Evolutionary conservation across 2,888 invertebrate species (phyloP).

Genomic region (Cryptocephalus primarius): DNA sequence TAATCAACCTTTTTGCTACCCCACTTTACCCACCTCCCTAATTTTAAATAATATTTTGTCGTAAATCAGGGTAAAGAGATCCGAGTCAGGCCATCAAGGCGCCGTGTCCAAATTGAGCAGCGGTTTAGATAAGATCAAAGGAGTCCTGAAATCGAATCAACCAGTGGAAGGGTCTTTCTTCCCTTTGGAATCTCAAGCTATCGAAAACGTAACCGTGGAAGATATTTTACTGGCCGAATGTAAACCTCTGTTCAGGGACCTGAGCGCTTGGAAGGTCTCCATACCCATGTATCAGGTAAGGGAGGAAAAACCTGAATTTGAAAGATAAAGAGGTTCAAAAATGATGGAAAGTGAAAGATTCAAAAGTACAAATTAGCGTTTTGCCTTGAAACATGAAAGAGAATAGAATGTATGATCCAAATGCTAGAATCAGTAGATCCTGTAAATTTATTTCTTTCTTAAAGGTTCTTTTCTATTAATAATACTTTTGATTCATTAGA

Average conservation of each 20-base stretch:
- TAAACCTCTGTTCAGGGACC: conserved; percentile 41
- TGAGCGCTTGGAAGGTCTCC: conserved; percentile 56
- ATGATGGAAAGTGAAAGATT: no score
- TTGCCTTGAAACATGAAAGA: no score
- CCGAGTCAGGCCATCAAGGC: conserved; percentile 24
- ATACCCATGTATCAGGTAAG: conserved; percentile 41
- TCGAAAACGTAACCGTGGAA: conserved; percentile 28
- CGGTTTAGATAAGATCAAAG: conserved; percentile 50
- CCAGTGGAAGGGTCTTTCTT: conserved; percentile 39
- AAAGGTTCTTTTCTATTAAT: no score
- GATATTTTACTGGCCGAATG: conserved; percentile 37
- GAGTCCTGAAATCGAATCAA: conserved; percentile 45
- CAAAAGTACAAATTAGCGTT: not conserved
- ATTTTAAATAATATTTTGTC: not conserved
- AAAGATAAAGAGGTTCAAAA: no score
- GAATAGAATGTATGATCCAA: no score
- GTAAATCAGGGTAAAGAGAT: conserved; percentile 17
- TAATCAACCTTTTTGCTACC: no score
- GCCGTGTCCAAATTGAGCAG: conserved; percentile 43
- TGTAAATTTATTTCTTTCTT: no score
- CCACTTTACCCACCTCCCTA: not conserved
- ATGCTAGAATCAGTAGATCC: no score
- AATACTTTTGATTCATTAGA: no score
- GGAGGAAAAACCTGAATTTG: no score
- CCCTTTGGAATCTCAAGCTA: conserved; percentile 24